These are phyloP conservation scores for Chelidonichthys spinosus DNA, from an alignment of 2,797 vertebrate genomes.

Conservation along the genomic window DNA sequence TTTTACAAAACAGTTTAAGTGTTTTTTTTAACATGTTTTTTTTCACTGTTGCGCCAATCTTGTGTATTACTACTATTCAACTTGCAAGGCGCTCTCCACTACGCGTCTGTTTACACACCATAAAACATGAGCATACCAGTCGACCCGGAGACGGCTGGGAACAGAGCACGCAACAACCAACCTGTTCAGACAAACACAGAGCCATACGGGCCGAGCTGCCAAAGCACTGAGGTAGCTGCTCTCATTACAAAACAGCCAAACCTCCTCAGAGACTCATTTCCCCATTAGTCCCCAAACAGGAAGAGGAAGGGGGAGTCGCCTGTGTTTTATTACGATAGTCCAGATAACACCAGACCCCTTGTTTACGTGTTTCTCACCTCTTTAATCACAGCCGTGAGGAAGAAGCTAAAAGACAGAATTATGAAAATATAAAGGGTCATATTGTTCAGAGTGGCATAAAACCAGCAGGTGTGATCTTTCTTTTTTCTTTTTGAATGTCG, in stretches of 20 bases:
- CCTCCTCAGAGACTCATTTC: constrained; percentile 76
- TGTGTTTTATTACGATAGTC: constrained; percentile 73
- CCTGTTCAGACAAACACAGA: constrained; percentile 47
- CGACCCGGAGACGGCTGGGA: constrained; percentile 29
- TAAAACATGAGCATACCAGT: constrained; percentile 46
- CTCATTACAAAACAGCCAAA: constrained; percentile 66
- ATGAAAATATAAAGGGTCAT: constrained; percentile 25
- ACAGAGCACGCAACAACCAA: constrained; percentile 26
- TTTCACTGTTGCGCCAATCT: neutral
- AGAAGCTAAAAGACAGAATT: constrained; percentile 32
- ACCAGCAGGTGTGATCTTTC: neutral
- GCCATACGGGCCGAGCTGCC: constrained; percentile 44
- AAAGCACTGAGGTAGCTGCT: constrained; percentile 48
- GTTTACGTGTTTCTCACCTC: constrained; percentile 80
- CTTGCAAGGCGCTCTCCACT: neutral
- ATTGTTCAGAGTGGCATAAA: constrained; percentile 21
- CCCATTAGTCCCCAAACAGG: constrained; percentile 80
- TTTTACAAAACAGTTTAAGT: neutral
- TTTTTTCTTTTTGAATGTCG: neutral
- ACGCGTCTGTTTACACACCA: constrained; percentile 44
- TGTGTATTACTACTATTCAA: constrained; percentile 41
- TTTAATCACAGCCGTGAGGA: constrained; percentile 55
- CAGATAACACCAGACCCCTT: constrained; percentile 75
- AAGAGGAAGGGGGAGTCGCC: constrained; percentile 78
- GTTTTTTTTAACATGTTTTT: neutral